Evolutionary conservation across 2,888 invertebrate species (phyloP).

Genomic region (Phania funesta): DNA sequence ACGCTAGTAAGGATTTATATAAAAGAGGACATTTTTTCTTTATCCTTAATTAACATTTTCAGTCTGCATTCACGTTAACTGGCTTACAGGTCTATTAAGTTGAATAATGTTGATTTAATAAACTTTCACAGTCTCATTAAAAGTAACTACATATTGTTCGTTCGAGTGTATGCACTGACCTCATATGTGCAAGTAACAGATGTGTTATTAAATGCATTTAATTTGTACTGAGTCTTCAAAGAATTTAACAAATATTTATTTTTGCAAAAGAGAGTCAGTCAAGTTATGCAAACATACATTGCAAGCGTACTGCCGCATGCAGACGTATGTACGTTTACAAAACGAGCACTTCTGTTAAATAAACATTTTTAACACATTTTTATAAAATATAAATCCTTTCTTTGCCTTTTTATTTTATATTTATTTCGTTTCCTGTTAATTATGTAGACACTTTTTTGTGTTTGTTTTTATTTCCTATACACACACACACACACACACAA

Average conservation of each 20-base stretch:
- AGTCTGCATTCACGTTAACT: conserved; percentile 28
- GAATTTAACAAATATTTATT: conserved; percentile 53
- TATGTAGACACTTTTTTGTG: conserved; percentile 57
- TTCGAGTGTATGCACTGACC: conserved; percentile 26
- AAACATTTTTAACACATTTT: conserved; percentile 64
- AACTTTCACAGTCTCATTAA: conserved; percentile 42
- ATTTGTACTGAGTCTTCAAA: conserved; percentile 30
- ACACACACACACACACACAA: neutral
- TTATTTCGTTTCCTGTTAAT: conserved; percentile 60
- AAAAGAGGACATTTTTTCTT: conserved; percentile 2
- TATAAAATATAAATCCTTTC: conserved; percentile 41
- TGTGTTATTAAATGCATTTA: conserved; percentile 34
- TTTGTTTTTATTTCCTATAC: conserved; percentile 6
- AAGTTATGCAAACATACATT: conserved; percentile 38
- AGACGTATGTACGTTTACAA: neutral
- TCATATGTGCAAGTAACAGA: conserved; percentile 2
- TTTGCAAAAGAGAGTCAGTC: conserved; percentile 52
- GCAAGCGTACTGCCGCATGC: neutral
- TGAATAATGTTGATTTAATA: conserved; percentile 58
- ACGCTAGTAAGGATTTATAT: neutral
- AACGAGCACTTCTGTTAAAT: conserved; percentile 48
- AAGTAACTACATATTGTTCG: conserved; percentile 21
- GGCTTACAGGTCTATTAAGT: conserved; percentile 47
- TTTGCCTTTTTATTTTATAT: conserved; percentile 8
- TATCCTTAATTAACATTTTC: conserved; percentile 45